Percentiles rank a stretch among this genome's conserved stretches.
These are phyloP conservation scores for Trichopria drosophilae DNA, from an alignment of 2,888 invertebrate species.

Conservation along the genomic window DNA sequence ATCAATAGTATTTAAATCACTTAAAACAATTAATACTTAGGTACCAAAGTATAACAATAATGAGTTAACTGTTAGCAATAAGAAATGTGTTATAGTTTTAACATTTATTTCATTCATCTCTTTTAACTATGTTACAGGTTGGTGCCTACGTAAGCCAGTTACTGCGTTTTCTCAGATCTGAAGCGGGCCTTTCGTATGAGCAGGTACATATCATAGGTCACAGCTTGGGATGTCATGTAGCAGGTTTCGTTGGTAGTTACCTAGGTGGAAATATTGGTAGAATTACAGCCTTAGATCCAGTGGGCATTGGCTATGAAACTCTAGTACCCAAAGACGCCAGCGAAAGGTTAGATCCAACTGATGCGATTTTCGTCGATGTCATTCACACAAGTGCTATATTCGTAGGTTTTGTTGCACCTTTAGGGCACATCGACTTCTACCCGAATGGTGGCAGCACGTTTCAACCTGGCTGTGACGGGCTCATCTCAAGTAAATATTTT, in stretches of 20 bases:
- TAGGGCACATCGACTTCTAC: slow-evolving; percentile 76
- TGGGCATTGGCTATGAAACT: slow-evolving; percentile 66
- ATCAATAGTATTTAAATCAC: too few relatives aligned
- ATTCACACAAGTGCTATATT: slow-evolving; percentile 74
- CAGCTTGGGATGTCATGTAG: slow-evolving; percentile 56
- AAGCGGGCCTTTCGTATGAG: slow-evolving; percentile 39
- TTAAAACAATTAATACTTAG: too few relatives aligned
- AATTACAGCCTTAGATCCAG: slow-evolving; percentile 68
- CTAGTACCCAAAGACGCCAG: slow-evolving; percentile 46
- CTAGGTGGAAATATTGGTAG: slow-evolving; percentile 50
- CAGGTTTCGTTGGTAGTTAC: slow-evolving; percentile 47
- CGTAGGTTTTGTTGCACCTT: slow-evolving; percentile 64
- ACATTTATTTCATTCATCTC: too few relatives aligned
- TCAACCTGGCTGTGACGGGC: slow-evolving; percentile 70
- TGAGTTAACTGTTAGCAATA: too few relatives aligned
- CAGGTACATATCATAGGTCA: slow-evolving; percentile 55
- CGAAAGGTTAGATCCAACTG: slow-evolving; percentile 64
- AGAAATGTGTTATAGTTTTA: too few relatives aligned
- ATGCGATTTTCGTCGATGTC: slow-evolving; percentile 73
- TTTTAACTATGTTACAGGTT: too few relatives aligned
- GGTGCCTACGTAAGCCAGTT: slow-evolving; percentile 49
- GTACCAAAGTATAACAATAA: too few relatives aligned
- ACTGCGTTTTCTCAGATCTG: slow-evolving; percentile 45
- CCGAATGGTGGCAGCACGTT: slow-evolving; percentile 70
- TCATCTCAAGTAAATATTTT: slow-evolving; percentile 43